Evolutionary conservation across 35 echinoderm and acorn worm species (phyloP), one percentile per base, ranked within the genome.

Genomic region (Lytechinus variegatus): DNA sequence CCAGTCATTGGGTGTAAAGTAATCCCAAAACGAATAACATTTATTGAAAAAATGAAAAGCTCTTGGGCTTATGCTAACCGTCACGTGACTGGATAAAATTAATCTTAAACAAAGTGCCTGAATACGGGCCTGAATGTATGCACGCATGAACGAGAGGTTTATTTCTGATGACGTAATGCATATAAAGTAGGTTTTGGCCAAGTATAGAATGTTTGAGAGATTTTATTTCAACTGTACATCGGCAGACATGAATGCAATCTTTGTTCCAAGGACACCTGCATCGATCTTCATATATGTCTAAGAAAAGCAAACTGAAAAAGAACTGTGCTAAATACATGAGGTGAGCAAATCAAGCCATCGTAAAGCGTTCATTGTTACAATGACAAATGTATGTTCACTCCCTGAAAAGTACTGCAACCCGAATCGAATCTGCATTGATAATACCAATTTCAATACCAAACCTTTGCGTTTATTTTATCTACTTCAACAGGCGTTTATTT

Each of bases 371-470:
- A 93, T 93, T 93, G 92, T 93, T 93, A 93, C 92, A 93, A 54
- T 93, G 92, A 57, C 54, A 93, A 93, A 57, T 90, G 52, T 90
- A 44, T 44, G 28, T 90, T 52, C 52, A 52, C 88, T 90, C 21
- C 16, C 88, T 21, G 29, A 90, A 88, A 93, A 93, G 92, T 57
- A 55, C 92, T 27, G 9, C 92, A 33, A 93, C 92, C 92, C 54
- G 92, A 93, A 93, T 28, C 52, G 54, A 93, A 93, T 53, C n/a
- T 93, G 54, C 52, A 93, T 93, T 57, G 92, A 93, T 93, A 93
- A 57, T 54, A 27, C 92, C 92, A 93, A 52, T 90, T 90, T 51
- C 88, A 90, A 90, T 52, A 44, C 92, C 8, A 53, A 93, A 28
- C 54, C 54, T 93, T 57, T 79, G 66, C 54, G 92, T 93, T 55